Base-by-base conservation (phyloP, 1,140 invertebrate genomes). In the Drosophila mauritiana region DNA sequence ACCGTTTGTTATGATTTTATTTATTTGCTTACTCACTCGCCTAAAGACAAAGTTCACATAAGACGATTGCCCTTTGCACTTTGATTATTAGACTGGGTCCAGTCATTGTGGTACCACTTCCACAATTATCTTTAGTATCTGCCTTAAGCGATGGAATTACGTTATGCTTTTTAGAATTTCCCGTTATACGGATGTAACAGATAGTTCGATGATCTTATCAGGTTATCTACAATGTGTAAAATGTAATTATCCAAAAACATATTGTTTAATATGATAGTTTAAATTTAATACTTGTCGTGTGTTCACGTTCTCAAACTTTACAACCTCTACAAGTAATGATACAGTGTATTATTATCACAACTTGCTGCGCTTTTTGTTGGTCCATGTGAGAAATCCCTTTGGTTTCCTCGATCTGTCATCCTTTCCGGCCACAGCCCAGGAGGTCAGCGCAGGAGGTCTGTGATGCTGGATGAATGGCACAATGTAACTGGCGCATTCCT, bases 401-500 rank as follows among this genome's bases (percentile, higher is more conserved):
- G n/a, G 11, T 17, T 64, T 20, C 11, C 20, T n/a, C 4, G 10
- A 10, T 0, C 12, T 20, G 5, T 65, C 31, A 3, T 67, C 68
- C 34, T 56, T 63, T 0, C 22, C 61, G 5, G 22, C 36, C 4
- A 83, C n/a, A 1, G 76, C 53, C 83, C 76, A 83, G 20, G 67
- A 69, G 4, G 46, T 45, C 0, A 78, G 42, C 0, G 51, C 10
- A 0, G 73, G 69, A 1, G 80, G 88, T 6, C 82, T 70, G 49
- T 91, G 73, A 0, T 61, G 77, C 2, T 46, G 34, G 20, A 91
- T 25, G 17, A 96, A 96, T 5, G 93, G 90, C 52, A 93, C 92
- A n/a, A 96, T 93, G n/a, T 93, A 72, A 22, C 93, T 80, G 5
- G 94, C 93, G 43, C 95, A 90, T 27, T 84, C 78, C 78, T 94